These are phyloP conservation scores for Echinometra lucunter DNA, from an alignment of 53 echinoderm and acorn worm genomes.

Conservation along the genomic window DNA sequence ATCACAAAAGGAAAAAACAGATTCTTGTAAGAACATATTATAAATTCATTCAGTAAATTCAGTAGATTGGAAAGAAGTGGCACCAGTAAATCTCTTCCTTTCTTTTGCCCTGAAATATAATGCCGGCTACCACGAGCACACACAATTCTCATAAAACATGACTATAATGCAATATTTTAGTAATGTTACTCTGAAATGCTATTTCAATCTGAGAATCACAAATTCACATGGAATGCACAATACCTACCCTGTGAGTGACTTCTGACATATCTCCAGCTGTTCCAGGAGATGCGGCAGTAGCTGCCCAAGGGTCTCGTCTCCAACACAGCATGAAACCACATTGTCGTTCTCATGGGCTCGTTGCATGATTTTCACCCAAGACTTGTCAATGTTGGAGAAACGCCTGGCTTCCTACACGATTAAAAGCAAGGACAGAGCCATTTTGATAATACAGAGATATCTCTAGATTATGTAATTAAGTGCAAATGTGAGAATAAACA, in stretches of 20 bases:
- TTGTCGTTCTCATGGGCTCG: constrained; percentile 98
- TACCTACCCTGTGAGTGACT: constrained; percentile 97
- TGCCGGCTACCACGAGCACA: no score
- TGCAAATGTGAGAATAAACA: neutral
- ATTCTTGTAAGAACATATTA: no score
- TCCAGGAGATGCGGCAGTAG: constrained; percentile 96
- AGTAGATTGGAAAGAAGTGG: no score
- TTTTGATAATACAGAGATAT: neutral
- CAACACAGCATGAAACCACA: constrained; percentile 94
- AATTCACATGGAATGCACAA: neutral
- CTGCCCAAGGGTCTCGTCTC: constrained; percentile 96
- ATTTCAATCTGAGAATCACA: no score
- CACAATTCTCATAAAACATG: no score
- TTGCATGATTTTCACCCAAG: constrained; percentile 99
- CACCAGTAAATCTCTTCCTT: no score
- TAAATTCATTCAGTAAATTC: no score
- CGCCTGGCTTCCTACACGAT: constrained; percentile 91
- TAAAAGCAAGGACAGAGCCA: neutral
- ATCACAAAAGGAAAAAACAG: no score
- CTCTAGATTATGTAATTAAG: neutral
- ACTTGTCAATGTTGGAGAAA: constrained; percentile 98
- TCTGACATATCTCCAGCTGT: constrained; percentile 98
- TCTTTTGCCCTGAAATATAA: no score
- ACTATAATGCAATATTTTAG: no score
- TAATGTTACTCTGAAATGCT: no score